These are phyloP conservation scores for Philaethria dido DNA, from an alignment of 2,888 invertebrate species.

Conservation along the genomic window DNA sequence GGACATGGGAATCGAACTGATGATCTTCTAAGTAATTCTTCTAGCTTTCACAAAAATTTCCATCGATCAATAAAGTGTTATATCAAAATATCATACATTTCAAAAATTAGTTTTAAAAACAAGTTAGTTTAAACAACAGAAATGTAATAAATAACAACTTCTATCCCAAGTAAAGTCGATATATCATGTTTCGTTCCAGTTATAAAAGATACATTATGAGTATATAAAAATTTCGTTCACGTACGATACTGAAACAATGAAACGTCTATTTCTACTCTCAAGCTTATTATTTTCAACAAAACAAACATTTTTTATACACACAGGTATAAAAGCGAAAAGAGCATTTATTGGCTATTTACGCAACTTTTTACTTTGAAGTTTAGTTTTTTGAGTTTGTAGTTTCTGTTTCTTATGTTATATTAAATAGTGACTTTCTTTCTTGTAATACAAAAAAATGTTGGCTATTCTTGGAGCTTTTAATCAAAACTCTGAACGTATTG, in stretches of 20 bases:
- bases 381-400: background rate
- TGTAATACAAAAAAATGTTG: too few relatives aligned
- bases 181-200: conserved; percentile 13
- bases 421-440: background rate
- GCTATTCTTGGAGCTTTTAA: too few relatives aligned
- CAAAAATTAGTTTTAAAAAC: background rate
- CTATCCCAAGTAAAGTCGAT: conserved; percentile 4
- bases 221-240: conserved; percentile 7
- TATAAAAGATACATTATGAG: conserved; percentile 20
- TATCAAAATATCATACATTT: too few relatives aligned
- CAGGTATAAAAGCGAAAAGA: background rate
- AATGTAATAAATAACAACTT: conserved; percentile 10
- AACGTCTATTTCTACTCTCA: conserved; percentile 21
- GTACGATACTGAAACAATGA: conserved; percentile 22
- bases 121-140: background rate
- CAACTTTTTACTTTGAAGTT: background rate
- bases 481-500: too few relatives aligned
- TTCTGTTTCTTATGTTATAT: background rate
- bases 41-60: background rate
- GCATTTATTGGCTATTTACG: background rate
- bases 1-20: background rate
- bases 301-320: background rate
- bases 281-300: conserved; percentile 9
- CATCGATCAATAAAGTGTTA: too few relatives aligned
- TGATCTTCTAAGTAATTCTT: background rate